Conservation (phyloP, 2,797 vertebrate species). For the Schizopygopsis malacanthus region DNA sequence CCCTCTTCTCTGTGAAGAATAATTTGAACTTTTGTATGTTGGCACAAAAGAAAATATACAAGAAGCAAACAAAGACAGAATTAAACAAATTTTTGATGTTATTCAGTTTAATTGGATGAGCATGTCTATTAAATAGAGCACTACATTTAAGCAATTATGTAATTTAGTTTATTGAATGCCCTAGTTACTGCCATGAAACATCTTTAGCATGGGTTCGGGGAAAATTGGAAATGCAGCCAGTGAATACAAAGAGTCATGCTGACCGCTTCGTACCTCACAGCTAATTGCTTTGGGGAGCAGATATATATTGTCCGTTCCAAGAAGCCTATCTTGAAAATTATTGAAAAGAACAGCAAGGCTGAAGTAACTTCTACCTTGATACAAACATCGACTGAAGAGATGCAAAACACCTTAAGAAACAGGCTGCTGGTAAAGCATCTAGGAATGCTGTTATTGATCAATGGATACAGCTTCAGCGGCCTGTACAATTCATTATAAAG, state of each 20-base stretch:
- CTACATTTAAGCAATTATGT: slow-evolving; percentile 25
- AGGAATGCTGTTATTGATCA: slow-evolving; percentile 41
- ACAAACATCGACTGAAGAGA: slow-evolving; percentile 33
- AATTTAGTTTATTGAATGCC: slow-evolving; percentile 30
- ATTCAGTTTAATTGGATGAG: slow-evolving; percentile 1
- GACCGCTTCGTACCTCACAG: slow-evolving; percentile 10
- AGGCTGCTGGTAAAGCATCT: slow-evolving; percentile 41
- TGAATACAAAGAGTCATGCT: slow-evolving; percentile 21
- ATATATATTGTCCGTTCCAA: slow-evolving; percentile 31
- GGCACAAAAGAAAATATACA: not conserved
- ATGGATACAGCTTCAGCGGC: not conserved
- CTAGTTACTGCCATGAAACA: not conserved
- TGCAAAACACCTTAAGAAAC: slow-evolving; percentile 23
- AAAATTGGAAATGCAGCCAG: slow-evolving; percentile 2
- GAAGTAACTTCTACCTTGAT: slow-evolving; percentile 41
- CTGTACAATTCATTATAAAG: slow-evolving; percentile 28
- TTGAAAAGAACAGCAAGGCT: slow-evolving; percentile 23
- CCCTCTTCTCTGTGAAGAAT: not conserved
- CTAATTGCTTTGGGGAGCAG: slow-evolving; percentile 18
- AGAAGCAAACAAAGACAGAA: not conserved
- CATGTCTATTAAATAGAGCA: slow-evolving; percentile 28
- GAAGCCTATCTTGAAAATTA: slow-evolving; percentile 25
- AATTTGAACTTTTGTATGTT: not conserved
- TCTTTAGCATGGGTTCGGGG: slow-evolving; percentile 5
- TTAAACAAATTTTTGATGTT: not conserved